A percentile compares a stretch with the other conserved stretches of the same genome.
These are phyloP conservation scores for Pao palembangensis DNA, from an alignment of 2,113 vertebrate species.

Conservation along the genomic window DNA sequence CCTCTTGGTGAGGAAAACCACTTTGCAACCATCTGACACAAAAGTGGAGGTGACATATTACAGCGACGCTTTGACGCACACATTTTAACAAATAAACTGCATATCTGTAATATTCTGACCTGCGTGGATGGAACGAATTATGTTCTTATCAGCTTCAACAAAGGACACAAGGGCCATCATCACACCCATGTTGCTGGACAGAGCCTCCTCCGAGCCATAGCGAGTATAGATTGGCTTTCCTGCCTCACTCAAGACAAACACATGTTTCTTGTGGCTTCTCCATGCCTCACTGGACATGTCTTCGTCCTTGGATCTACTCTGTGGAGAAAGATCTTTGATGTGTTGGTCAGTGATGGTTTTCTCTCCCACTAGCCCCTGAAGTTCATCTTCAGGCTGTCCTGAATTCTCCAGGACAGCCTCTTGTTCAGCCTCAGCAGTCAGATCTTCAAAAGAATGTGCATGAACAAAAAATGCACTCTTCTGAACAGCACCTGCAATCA, in stretches of 20 bases:
- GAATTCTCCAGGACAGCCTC: conserved; percentile 70
- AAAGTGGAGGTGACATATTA: conserved; percentile 2
- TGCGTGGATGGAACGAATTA: conserved; percentile 94
- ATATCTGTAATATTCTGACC: conserved; percentile 69
- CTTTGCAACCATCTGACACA: conserved; percentile 88
- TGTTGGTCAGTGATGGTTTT: conserved; percentile 75
- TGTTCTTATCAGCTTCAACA: conserved; percentile 89
- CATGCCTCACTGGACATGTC: conserved; percentile 84
- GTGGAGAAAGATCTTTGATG: conserved; percentile 19
- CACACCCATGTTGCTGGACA: conserved; percentile 95
- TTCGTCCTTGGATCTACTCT: conserved; percentile 77
- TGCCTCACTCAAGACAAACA: conserved; percentile 94
- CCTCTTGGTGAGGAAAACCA: conserved; percentile 91
- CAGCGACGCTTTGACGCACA: background rate
- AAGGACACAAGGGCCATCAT: conserved; percentile 98
- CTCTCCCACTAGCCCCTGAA: conserved; percentile 77
- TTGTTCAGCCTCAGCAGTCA: conserved; percentile 69
- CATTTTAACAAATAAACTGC: background rate
- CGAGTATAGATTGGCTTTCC: conserved; percentile 97
- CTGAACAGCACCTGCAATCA: conserved; percentile 83
- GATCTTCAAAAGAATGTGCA: conserved; percentile 89
- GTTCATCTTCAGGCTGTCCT: conserved; percentile 22
- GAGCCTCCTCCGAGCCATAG: conserved; percentile 92
- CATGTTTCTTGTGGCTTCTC: conserved; percentile 89
- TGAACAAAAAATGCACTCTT: conserved; percentile 91